Conservation (phyloP, 2,888 invertebrate species). For the Margaritifera margaritifera region DNA sequence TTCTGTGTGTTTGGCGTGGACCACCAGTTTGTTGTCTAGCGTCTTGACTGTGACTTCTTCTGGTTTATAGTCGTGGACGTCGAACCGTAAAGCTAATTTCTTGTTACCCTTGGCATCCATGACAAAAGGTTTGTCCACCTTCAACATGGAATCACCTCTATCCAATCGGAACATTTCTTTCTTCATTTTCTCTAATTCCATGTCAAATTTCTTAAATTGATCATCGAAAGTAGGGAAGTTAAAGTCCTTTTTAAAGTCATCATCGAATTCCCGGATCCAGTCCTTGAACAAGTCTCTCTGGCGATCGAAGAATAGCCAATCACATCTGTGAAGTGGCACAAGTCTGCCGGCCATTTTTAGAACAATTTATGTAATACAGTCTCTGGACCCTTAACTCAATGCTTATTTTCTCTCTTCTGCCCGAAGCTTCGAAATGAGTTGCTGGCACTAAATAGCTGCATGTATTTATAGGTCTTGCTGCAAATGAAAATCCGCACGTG, state of each 20-base stretch:
- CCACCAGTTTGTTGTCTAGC: slow-evolving; percentile 93
- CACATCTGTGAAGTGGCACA: slow-evolving; percentile 26
- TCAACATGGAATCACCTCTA: slow-evolving; percentile 37
- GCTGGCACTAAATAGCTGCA: too few species aligned
- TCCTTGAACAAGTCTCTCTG: slow-evolving; percentile 31
- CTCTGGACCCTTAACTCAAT: too few species aligned
- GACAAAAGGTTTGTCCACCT: slow-evolving; percentile 56
- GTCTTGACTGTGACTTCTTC: slow-evolving; percentile 99
- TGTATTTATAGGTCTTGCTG: too few species aligned
- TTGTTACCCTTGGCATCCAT: slow-evolving; percentile 84
- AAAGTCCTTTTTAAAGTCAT: slow-evolving; percentile 39
- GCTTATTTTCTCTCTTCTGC: too few species aligned
- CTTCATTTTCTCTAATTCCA: slow-evolving; percentile 47
- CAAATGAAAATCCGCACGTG: too few species aligned
- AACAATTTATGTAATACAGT: too few species aligned
- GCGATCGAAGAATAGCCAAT: slow-evolving; percentile 37
- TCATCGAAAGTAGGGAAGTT: slow-evolving; percentile 5
- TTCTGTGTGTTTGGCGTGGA: slow-evolving; percentile 98
- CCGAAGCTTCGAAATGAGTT: too few species aligned
- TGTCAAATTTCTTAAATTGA: slow-evolving; percentile 38
- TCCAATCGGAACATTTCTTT: slow-evolving; percentile 53
- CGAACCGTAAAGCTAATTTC: slow-evolving; percentile 91
- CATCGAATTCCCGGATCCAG: slow-evolving; percentile 40
- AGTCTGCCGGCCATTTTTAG: slow-evolving; percentile 25
- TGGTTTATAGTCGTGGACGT: slow-evolving; percentile 94